Evolutionary conservation across 2,113 vertebrate genomes (phyloP), one percentile per base, ranked within the genome.

Genomic region (Buteo buteo): DNA sequence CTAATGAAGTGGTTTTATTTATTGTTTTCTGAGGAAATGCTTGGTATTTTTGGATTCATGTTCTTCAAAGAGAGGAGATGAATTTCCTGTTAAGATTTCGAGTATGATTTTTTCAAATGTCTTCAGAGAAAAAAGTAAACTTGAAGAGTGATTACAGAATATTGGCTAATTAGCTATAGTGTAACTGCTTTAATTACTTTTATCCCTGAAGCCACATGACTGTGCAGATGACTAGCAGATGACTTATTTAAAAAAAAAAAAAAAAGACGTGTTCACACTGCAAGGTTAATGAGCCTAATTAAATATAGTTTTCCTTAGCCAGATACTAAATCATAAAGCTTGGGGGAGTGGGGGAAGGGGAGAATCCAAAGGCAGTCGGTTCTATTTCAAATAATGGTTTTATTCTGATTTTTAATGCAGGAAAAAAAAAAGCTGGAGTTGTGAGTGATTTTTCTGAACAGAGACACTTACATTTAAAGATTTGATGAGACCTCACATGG

Each of bases 271-370:
- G 94, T 96, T 97, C 96, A 97, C 97, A 97, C 97, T 97, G 97
- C 97, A 97, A 97, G 96, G 97, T 97, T 97, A 97, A 97, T 97
- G 87, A 97, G 96, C 95, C 93, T 97, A 97, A 97, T 97, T 97
- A 97, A 97, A 97, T 96, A 93, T 82, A 94, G 96, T 95, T 96
- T 96, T 97, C 66, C 95, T 91, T 95, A 95, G 89, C 94, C 94
- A 97, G 91, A 96, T 91, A 95, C 89, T 97, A 96, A 96, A 97
- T 97, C 82, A 91, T 95, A 81, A 93, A 95, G 89, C 93, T 58
- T 92, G 42, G 42, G 61, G 88, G 66, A 61, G 7, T 22, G 42
- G 61, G 42, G 91, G 74, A 72, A 74, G 92, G 84, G 31, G 3
- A 61, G 45, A 89, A 87, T 90, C 50, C 25, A 77, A 96, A 96